A percentile compares a stretch with the other conserved stretches of the same genome.
phyloP scores from a whole-genome alignment of 2,888 invertebrate genomes.

The Aromia moschata region DNA sequence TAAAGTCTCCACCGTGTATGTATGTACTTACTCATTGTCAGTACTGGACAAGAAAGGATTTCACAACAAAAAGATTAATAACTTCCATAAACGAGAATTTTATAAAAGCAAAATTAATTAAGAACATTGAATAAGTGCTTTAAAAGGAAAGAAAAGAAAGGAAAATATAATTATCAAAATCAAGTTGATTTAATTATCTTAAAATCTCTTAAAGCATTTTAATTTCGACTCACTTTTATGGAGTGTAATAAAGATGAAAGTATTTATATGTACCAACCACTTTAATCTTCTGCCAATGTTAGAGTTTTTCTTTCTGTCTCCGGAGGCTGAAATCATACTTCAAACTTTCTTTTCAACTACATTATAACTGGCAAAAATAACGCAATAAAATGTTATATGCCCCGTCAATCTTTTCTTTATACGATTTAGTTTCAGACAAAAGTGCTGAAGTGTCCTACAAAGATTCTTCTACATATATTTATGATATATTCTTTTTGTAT shows the following conservation, averaged over 20 bases:
- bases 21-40: too few relatives aligned
- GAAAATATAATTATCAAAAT: constrained; percentile 38
- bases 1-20: too few relatives aligned
- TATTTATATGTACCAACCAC: constrained; percentile 42
- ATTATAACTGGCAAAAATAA: constrained; percentile 35
- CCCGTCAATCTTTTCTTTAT: constrained; percentile 2
- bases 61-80: background rate
- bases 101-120: constrained; percentile 19
- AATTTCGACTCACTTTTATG: constrained; percentile 17
- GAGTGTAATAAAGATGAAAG: constrained; percentile 39
- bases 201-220: constrained; percentile 32
- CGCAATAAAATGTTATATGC: constrained; percentile 28
- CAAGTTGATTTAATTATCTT: constrained; percentile 38
- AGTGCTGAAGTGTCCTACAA: too few relatives aligned
- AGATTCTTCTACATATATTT: too few relatives aligned
- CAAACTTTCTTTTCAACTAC: constrained; percentile 40
- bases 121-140: constrained; percentile 14
- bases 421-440: too few relatives aligned
- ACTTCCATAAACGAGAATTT: constrained; percentile 4
- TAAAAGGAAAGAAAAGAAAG: constrained; percentile 24
- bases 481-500: too few relatives aligned
- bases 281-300: constrained; percentile 38
- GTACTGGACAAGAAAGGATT: too few relatives aligned
- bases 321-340: constrained; percentile 36
- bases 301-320: constrained; percentile 32